Evolutionary conservation across 2,888 invertebrate genomes (phyloP).

Genomic region (Dimorphilus gyrociliatus): DNA sequence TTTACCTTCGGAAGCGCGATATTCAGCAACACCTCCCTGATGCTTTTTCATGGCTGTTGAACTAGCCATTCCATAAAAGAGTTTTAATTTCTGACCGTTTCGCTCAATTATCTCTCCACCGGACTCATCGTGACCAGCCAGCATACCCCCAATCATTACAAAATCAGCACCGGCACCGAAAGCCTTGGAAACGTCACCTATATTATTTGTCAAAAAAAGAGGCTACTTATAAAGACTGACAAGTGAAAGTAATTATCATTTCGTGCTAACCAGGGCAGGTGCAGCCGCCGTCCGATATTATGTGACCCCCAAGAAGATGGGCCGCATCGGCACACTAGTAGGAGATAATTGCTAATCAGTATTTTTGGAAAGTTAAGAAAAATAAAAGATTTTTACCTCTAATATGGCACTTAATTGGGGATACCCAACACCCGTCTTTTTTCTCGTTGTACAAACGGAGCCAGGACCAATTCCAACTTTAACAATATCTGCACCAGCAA

Average conservation of each 20-base stretch:
- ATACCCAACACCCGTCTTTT: slow-evolving; percentile 82
- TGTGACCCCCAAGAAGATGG: slow-evolving; percentile 79
- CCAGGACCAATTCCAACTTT: slow-evolving; percentile 45
- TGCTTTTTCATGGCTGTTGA: slow-evolving; percentile 77
- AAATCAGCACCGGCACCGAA: slow-evolving; percentile 90
- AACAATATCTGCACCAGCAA: slow-evolving; percentile 80
- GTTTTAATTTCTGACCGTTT: slow-evolving; percentile 61
- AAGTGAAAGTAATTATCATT: too few relatives aligned
- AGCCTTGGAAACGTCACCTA: slow-evolving; percentile 72
- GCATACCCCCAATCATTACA: slow-evolving; percentile 86
- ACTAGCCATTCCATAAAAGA: slow-evolving; percentile 85
- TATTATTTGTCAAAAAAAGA: too few relatives aligned
- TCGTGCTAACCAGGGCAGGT: slow-evolving; percentile 79
- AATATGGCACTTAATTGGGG: slow-evolving; percentile 80
- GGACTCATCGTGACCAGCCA: slow-evolving; percentile 77
- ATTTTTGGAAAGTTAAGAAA: too few relatives aligned
- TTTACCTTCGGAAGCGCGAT: slow-evolving; percentile 75
- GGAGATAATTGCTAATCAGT: too few relatives aligned
- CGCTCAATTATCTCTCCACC: slow-evolving; percentile 63
- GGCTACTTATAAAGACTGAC: too few relatives aligned
- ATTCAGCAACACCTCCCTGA: slow-evolving; percentile 54
- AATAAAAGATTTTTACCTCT: too few relatives aligned
- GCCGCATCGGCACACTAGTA: slow-evolving; percentile 87
- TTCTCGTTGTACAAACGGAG: slow-evolving; percentile 76
- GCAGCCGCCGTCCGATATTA: slow-evolving; percentile 89